Base-by-base conservation (phyloP, 2,888 invertebrate species). In the Pristionchus arcanus region DNA sequence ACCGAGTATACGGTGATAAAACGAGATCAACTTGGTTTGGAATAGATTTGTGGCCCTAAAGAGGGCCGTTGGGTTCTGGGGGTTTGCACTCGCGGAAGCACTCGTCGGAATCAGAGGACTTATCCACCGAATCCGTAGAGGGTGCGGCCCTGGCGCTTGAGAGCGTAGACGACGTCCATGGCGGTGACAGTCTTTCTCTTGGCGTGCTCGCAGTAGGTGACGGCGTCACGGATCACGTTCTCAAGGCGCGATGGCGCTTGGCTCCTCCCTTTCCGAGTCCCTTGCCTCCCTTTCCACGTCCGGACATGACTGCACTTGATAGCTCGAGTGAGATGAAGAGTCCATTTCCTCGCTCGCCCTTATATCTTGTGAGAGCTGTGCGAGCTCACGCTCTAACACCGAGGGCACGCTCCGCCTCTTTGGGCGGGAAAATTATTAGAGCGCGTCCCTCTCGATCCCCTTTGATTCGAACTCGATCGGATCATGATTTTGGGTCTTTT, bases 141-240 rank as follows among this genome's bases (percentile, higher is more conserved):
- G 91, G 97, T 97, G 92, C 97, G 96, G 9, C 97, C 97, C 96
- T 97, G 97, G 87, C 97, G 96, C 95, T 97, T 97, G 94, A 97
- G 95, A 25, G 97, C 97, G 94, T 97, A 97, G 81, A 97, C 97
- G 25, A 97, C 97, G 93, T 97, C 97, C 97, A 97, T 97, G 16
- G 97, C 97, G 0, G 97, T 97, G 63, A 97, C 97, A 0, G 97
- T 97, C 96, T 97, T 97, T 92, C 97, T 96, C 95, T 97, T 97
- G 66, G 97, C 97, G 95, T 97, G 97, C 94, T 97, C 97, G 0
- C 97, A 97, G 95, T 97, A 97, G 7, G 97, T 97, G 85, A 97
- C 97, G 16, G 97, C 97, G 94, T 97, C 97, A 66, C 97, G 96
- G 92, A 97, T 97, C 28, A 86, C 86, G 68, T 86, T 86, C 68